These are phyloP conservation scores for Lophius americanus DNA, from an alignment of 2,797 vertebrate species.

Conservation along the genomic window DNA sequence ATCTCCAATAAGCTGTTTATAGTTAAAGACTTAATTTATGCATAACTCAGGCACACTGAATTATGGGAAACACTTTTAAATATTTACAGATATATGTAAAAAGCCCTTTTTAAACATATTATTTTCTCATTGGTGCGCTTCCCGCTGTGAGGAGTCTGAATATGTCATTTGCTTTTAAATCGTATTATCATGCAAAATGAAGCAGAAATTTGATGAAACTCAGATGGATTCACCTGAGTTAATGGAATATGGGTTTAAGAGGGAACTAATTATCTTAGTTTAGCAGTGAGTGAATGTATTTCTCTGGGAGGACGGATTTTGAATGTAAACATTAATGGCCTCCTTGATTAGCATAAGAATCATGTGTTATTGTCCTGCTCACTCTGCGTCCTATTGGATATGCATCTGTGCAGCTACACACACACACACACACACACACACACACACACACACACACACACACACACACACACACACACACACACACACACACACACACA, in stretches of 20 bases:
- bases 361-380: slow-evolving; percentile 79
- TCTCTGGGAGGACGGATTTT: slow-evolving; percentile 79
- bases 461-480: slow-evolving; percentile 36
- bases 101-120: slow-evolving; percentile 64
- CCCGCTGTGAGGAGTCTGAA: slow-evolving; percentile 70
- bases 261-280: slow-evolving; percentile 86
- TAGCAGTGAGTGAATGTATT: slow-evolving; percentile 79
- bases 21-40: slow-evolving; percentile 66
- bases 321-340: slow-evolving; percentile 88
- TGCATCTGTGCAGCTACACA: slow-evolving; percentile 76
- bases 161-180: slow-evolving; percentile 85
- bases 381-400: slow-evolving; percentile 80
- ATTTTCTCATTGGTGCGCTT: slow-evolving; percentile 65
- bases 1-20: slow-evolving; percentile 74
- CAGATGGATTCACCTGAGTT: slow-evolving; percentile 85
- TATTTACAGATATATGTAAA: slow-evolving; percentile 68
- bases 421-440: slow-evolving; percentile 7
- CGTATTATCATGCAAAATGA: slow-evolving; percentile 85
- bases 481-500: slow-evolving; percentile 26
- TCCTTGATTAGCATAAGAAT: slow-evolving; percentile 88
- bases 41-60: slow-evolving; percentile 62
- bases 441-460: slow-evolving; percentile 9
- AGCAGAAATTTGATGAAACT: slow-evolving; percentile 83
- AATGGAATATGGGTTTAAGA: slow-evolving; percentile 88
- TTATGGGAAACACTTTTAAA: slow-evolving; percentile 69